Evolutionary conservation across 2,113 vertebrate species (phyloP), one percentile per base, ranked within the genome.

Genomic region (Mormyrus lacerda): DNA sequence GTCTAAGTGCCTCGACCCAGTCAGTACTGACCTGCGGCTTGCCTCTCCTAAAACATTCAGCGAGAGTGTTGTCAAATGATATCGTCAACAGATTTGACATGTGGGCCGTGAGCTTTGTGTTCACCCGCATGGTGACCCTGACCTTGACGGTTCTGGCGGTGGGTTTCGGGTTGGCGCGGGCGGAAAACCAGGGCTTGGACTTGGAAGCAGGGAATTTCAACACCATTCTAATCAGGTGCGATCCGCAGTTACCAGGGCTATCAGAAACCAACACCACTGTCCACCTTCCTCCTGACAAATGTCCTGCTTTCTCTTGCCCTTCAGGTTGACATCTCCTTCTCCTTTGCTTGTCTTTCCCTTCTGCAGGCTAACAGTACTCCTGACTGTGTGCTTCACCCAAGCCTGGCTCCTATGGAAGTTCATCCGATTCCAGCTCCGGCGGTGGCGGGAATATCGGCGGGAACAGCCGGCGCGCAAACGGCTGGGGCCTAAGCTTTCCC

Each of bases 321-420:
- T 76, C 10, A 1, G 45, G 48, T 6, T 87, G 87, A 44, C 55
- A 13, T 10, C 51, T 24, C 19, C 11, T 48, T 79, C 65, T 73
- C 55, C 21, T 27, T 79, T 50, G 50, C 11, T 39, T 50, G 19
- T 45, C 8, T 13, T 6, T 31, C 42, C 42, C 24, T 21, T 47
- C n/a, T 9, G 0, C 94, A 99, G 98, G 96, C 95, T 99, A 94
- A 95, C 94, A 7, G 94, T 98, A 94, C 94, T 99, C 91, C 96
- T 97, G 90, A 93, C 97, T 94, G 96, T 98, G 88, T 98, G 97
- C 91, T 93, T 97, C 50, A 98, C 96, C 90, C 98, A 99, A 94
- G 98, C 98, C 65, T 99, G 97, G 96, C 96, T 99, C 89, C 98
- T 99, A 94, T 99, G 98, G 98, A 97, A 97, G 93, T 99, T 99